These are phyloP conservation scores for Sorex fumeus DNA, from an alignment of 2,113 vertebrate species.

Conservation along the genomic window DNA sequence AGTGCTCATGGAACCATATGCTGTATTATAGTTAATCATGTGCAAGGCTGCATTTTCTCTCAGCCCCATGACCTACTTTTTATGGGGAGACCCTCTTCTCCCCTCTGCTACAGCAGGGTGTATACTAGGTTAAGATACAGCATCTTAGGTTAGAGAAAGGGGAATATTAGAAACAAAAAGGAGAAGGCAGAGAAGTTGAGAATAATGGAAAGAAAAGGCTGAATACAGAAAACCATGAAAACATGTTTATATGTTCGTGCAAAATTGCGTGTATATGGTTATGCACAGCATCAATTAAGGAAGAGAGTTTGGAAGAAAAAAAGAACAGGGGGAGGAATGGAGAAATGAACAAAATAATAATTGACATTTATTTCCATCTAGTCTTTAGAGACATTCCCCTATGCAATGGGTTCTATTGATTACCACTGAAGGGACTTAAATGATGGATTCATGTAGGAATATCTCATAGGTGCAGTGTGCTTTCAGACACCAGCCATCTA, in stretches of 20 bases:
- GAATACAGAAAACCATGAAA: neutral
- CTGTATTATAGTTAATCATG: too few species aligned
- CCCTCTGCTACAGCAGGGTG: too few species aligned
- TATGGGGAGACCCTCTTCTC: too few species aligned
- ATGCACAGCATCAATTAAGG: neutral
- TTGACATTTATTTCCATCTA: neutral
- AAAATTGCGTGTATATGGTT: neutral
- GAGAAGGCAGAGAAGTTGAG: too few species aligned
- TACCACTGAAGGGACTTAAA: neutral
- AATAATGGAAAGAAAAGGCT: too few species aligned
- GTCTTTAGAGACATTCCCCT: neutral
- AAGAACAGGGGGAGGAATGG: neutral
- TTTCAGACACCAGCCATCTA: neutral
- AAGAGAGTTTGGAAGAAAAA: neutral
- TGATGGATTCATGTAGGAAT: neutral
- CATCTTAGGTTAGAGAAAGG: too few species aligned
- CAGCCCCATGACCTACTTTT: too few species aligned
- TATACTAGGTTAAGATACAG: too few species aligned
- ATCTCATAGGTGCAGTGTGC: rapidly evolving
- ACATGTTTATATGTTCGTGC: conserved; percentile 9
- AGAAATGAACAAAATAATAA: neutral
- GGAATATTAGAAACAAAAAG: too few species aligned
- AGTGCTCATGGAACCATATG: too few species aligned
- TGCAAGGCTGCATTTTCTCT: too few species aligned
- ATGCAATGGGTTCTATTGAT: neutral